Conservation (phyloP, 2,797 vertebrate species). For the Acanthiza pusilla region DNA sequence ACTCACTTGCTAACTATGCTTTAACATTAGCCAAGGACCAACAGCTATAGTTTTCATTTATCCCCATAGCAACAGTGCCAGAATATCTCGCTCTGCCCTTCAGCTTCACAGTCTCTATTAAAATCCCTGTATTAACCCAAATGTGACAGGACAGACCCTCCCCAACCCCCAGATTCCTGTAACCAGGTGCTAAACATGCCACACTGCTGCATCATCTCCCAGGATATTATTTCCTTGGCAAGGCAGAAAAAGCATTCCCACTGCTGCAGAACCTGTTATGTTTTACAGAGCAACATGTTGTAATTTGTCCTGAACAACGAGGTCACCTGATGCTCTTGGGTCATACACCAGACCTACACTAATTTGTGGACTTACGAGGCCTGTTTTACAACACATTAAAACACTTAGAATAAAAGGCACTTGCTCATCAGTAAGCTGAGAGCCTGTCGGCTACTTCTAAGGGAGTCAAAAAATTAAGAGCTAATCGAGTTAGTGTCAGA, state of each 20-base stretch:
- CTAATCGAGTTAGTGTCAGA: neutral
- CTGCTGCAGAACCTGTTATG: slow-evolving; percentile 13
- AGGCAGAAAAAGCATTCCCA: neutral
- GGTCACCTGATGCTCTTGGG: neutral
- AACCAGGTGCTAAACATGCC: neutral
- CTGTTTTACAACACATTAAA: neutral
- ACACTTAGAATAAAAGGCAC: neutral
- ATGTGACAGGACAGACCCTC: neutral
- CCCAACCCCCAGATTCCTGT: neutral
- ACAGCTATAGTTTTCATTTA: neutral
- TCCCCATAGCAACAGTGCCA: neutral
- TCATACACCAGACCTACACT: neutral
- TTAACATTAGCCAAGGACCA: neutral
- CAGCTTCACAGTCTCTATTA: neutral
- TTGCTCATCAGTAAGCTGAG: neutral
- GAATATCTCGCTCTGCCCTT: neutral
- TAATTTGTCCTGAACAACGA: neutral
- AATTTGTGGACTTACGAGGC: neutral
- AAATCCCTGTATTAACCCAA: neutral
- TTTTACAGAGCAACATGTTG: neutral
- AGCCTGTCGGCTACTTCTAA: neutral
- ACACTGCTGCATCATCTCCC: neutral
- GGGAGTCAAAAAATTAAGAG: neutral
- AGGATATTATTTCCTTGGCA: neutral
- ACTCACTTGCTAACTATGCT: neutral